Evolutionary conservation across 2,888 invertebrate genomes (phyloP).

Genomic region (Agonum fuliginosum): DNA sequence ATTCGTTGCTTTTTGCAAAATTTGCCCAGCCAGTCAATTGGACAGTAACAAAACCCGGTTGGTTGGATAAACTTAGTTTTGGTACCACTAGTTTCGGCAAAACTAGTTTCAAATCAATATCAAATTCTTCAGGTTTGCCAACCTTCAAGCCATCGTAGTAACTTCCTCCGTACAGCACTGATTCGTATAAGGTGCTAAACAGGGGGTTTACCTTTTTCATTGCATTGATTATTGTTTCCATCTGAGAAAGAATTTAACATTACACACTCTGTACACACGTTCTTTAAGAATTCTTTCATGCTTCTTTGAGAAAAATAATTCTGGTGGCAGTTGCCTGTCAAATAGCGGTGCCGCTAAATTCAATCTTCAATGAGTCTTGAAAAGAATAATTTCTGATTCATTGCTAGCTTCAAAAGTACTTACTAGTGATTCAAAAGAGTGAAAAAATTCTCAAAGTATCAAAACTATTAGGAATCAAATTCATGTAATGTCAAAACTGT

Average conservation of each 20-base stretch:
- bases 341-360: too few species aligned
- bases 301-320: too few species aligned
- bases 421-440: too few species aligned
- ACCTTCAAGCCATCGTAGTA: slow-evolving; percentile 79
- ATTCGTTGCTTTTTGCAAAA: slow-evolving; percentile 56
- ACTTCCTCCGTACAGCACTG: slow-evolving; percentile 76
- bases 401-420: too few species aligned
- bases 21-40: slow-evolving; percentile 66
- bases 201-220: slow-evolving; percentile 68
- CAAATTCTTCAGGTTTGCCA: slow-evolving; percentile 77
- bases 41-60: slow-evolving; percentile 74
- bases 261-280: too few species aligned
- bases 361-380: too few species aligned
- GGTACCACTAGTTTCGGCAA: slow-evolving; percentile 73
- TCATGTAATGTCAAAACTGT: too few species aligned
- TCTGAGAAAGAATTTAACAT: slow-evolving; percentile 30
- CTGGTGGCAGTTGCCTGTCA: too few species aligned
- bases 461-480: too few species aligned
- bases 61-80: slow-evolving; percentile 64
- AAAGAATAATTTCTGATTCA: too few species aligned
- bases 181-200: slow-evolving; percentile 67
- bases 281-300: too few species aligned
- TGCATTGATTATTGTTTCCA: slow-evolving; percentile 64
- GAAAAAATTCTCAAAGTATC: too few species aligned
- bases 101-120: slow-evolving; percentile 76